Evolutionary conservation across 2,888 invertebrate species (phyloP).

Genomic region (Clanis bilineata): DNA sequence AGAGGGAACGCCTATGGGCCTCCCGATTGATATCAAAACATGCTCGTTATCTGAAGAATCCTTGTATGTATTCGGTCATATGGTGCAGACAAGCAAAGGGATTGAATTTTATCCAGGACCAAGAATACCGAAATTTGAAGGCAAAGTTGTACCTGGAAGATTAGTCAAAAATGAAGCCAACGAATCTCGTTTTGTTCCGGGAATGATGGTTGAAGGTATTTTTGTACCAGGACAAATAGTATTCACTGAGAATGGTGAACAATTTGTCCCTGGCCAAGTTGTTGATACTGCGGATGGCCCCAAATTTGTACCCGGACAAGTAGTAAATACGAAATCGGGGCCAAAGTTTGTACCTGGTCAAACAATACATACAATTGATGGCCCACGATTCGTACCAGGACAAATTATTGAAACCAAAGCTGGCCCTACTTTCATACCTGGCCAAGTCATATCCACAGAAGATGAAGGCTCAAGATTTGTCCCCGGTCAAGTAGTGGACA

Average conservation of each 20-base stretch:
- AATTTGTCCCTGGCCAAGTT: conserved; percentile 87
- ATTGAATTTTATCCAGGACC: conserved; percentile 85
- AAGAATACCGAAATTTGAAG: conserved; percentile 74
- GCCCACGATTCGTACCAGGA: conserved; percentile 89
- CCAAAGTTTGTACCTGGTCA: conserved; percentile 87
- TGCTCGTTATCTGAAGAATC: conserved; percentile 77
- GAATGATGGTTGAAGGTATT: conserved; percentile 85
- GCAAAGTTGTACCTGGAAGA: conserved; percentile 85
- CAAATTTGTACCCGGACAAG: conserved; percentile 90
- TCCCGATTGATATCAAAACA: conserved; percentile 82
- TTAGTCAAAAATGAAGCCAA: conserved; percentile 83
- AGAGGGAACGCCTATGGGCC: conserved; percentile 78
- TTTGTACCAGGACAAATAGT: conserved; percentile 88
- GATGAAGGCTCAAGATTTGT: conserved; percentile 83
- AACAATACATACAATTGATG: conserved; percentile 87
- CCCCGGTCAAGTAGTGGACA: conserved; percentile 88
- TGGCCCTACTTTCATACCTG: conserved; percentile 90
- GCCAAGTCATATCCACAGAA: conserved; percentile 87
- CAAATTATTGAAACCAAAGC: conserved; percentile 89
- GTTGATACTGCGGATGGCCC: conserved; percentile 86
- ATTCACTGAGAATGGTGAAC: conserved; percentile 85
- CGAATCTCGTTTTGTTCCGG: conserved; percentile 86
- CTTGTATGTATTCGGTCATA: conserved; percentile 84
- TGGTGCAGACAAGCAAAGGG: conserved; percentile 84
- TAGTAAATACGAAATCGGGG: conserved; percentile 86